These are phyloP conservation scores for Popillia japonica DNA, from an alignment of 1,140 invertebrate species.

Conservation along the genomic window DNA sequence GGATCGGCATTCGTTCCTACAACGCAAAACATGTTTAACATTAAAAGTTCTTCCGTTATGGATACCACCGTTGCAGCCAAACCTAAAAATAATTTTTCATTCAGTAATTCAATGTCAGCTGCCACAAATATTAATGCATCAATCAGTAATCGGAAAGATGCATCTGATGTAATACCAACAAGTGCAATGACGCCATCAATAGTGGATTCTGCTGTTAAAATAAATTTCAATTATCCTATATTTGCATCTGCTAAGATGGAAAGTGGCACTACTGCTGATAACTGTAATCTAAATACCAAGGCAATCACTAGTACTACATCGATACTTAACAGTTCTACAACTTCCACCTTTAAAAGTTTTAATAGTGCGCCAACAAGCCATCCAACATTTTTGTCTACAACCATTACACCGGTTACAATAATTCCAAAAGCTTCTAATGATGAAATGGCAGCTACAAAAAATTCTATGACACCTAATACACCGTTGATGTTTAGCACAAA, in stretches of 20 bases:
- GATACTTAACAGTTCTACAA: background rate
- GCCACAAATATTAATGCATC: background rate
- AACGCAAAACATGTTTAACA: background rate
- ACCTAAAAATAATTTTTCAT: slow-evolving; percentile 4
- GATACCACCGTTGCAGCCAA: background rate
- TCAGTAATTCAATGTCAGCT: background rate
- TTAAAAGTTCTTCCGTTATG: background rate
- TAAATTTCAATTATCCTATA: background rate
- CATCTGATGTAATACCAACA: background rate
- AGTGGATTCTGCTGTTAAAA: background rate
- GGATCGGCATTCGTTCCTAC: slow-evolving; percentile 43
- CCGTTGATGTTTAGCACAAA: background rate
- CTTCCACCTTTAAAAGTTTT: background rate
- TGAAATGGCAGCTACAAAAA: background rate
- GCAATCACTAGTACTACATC: background rate
- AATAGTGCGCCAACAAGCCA: background rate
- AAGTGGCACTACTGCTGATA: background rate
- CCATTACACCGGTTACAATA: background rate
- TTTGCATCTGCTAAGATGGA: background rate
- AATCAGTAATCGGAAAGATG: background rate
- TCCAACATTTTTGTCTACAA: background rate
- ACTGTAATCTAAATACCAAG: background rate
- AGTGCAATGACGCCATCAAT: background rate
- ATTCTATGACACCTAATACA: background rate
- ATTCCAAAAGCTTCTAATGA: background rate